Evolutionary conservation across 2,797 vertebrate genomes (phyloP), one percentile per base, ranked within the genome.

Genomic region (Premnoplex brunnescens): DNA sequence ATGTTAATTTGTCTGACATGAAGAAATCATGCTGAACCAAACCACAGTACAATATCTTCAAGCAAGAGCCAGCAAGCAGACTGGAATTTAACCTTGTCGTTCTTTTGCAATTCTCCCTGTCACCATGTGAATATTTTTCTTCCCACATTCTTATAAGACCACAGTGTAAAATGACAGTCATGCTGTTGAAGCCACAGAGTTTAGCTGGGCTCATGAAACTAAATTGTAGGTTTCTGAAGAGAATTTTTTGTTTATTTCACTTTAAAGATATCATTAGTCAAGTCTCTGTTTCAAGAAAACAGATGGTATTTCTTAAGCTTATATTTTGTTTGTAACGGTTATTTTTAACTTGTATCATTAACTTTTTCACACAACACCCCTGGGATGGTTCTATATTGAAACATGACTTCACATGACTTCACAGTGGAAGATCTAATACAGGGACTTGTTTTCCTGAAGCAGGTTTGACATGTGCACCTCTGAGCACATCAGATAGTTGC

Each of bases 1-100:
- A 73, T 76, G 26, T 36, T 85, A 87, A 93, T 91, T 95, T 89
- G 69, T 85, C 69, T 95, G 59, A 72, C 75, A 89, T 39, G 69
- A 94, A 91, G 48, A 88, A 59, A 64, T 85, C 2, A 3, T 58
- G 72, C 27, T 24, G 49, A 78, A 88, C 60, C 91, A 93, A 96
- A 60, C 66, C 73, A 86, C 60, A 83, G 41, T 15, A 66, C 43
- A 69, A 32, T 19, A 76, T 88, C 64, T 84, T 76, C 80, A 88
- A 92, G 27, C 32, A 74, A 83, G 26, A 66, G 12, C n/a, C 69
- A 88, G 86, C 41, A 89, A 85, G 32, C 73, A 64, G 44, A 56
- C 73, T 3, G 1, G 79, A 91, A 76, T 58, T 56, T 54, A 91
- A 89, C 66, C 26, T 64, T 83, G 81, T 74, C 78, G 71, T 75